Conservation (phyloP, 2,888 invertebrate species). For the Zelleria hepariella region DNA sequence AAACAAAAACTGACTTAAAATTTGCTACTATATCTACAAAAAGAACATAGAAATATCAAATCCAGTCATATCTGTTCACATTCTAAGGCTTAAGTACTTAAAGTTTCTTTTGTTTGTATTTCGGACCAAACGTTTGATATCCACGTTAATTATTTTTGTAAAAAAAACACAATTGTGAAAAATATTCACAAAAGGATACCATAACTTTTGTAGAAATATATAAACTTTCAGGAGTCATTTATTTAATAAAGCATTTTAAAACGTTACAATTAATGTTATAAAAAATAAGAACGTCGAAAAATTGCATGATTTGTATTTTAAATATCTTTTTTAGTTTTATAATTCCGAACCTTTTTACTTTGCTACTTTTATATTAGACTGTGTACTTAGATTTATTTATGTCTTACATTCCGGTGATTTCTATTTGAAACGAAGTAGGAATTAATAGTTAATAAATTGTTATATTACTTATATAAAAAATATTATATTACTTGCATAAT, state of each 20-base stretch:
- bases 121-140: constrained; percentile 8
- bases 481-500: neutral
- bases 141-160: constrained; percentile 15
- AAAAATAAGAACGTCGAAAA: neutral
- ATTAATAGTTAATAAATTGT: constrained; percentile 1
- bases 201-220: constrained; percentile 1
- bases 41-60: constrained; percentile 26
- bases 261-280: neutral
- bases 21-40: constrained; percentile 40
- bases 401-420: constrained; percentile 32
- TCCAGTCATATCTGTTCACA: constrained; percentile 6
- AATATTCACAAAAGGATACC: neutral
- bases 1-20: constrained; percentile 17
- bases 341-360: neutral
- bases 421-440: constrained; percentile 38
- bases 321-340: neutral
- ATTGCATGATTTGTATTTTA: neutral
- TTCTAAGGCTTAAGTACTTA: constrained; percentile 1
- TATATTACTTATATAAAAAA: neutral
- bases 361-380: constrained; percentile 12
- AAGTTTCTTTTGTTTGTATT: constrained; percentile 9
- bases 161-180: constrained; percentile 1
- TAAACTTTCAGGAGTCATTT: constrained; percentile 3
- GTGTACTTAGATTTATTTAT: constrained; percentile 23
- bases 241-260: constrained; percentile 1